Evolutionary conservation across 2,113 vertebrate genomes (phyloP), one percentile per base, ranked within the genome.

Genomic region (Festucalex cinctus): DNA sequence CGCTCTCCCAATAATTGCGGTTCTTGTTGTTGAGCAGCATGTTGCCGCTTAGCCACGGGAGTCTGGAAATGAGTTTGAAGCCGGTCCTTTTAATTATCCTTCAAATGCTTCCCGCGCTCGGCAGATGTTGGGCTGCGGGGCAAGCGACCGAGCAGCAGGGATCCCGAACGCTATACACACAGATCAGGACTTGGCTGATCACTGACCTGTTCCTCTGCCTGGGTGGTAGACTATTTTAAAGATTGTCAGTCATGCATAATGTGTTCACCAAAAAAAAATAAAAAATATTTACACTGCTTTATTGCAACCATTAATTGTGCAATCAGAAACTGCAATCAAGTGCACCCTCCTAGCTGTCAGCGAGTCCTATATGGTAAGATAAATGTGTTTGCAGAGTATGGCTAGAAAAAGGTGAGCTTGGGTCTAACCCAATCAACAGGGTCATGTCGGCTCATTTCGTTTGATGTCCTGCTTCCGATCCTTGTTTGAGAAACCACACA

Each of bases 71-170:
- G 83, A 90, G 84, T 89, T 88, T 85, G 86, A 90, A 87, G 88
- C 82, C 68, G 41, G 82, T 86, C 79, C 78, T 92, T 91, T 89
- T 90, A 90, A 91, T 92, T 91, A 90, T 89, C 87, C 88, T 83
- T 86, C 86, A 78, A 90, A 88, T 85, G 86, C 85, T 89, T 88
- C 86, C 88, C 89, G 88, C 78, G 56, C 78, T 84, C 85, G 84
- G 85, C 89, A 92, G 89, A 91, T 90, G 89, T 89, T 90, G 79
- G 77, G 83, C 89, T 89, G 84, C 75, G 28, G 87, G 86, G 86
- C 88, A 90, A 77, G 84, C 84, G 80, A 79, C 63, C 68, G 75
- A 85, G 81, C 85, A 85, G 84, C 85, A 78, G 81, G 83, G 63
- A 69, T 81, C 73, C 70, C 65, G 32, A 51, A 62, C 65, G 35